Conservation (phyloP, 2,797 vertebrate species). For the Diplodus puntazzo region DNA sequence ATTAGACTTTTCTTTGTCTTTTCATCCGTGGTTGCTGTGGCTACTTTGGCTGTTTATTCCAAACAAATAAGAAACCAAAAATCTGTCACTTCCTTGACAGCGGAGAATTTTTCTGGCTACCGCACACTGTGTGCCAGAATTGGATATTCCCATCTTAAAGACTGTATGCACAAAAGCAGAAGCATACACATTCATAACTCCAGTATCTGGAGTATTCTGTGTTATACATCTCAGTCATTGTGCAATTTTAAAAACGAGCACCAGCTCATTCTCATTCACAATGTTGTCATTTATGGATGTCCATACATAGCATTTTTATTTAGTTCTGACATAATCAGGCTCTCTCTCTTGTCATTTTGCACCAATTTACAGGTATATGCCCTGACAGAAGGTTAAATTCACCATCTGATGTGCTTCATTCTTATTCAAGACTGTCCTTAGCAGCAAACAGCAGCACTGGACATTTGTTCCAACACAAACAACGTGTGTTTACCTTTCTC, state of each 20-base stretch:
- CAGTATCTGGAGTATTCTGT: not conserved
- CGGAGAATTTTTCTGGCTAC: not conserved
- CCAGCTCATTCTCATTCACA: not conserved
- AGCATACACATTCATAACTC: constrained; percentile 18
- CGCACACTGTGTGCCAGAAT: constrained; percentile 6
- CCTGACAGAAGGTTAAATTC: not conserved
- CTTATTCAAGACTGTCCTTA: not conserved
- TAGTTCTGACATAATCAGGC: not conserved
- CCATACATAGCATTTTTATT: not conserved
- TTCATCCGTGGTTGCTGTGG: not conserved
- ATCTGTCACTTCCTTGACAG: constrained; percentile 14
- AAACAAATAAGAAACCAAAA: constrained; percentile 33
- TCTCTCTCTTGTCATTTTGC: not conserved
- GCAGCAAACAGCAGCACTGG: not conserved
- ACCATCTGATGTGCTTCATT: not conserved
- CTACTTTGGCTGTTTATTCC: constrained; percentile 23
- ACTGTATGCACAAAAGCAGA: not conserved
- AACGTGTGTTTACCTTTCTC: not conserved
- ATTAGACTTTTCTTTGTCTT: constrained; percentile 10
- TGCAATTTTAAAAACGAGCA: constrained; percentile 15
- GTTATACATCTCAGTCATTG: constrained; percentile 1
- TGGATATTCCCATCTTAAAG: constrained; percentile 22
- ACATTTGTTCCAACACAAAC: not conserved
- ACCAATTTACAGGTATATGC: not conserved
- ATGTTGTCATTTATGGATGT: constrained; percentile 9